These are phyloP conservation scores for Chlorodrepanis virens DNA, from an alignment of 2,113 vertebrate species.

Conservation along the genomic window DNA sequence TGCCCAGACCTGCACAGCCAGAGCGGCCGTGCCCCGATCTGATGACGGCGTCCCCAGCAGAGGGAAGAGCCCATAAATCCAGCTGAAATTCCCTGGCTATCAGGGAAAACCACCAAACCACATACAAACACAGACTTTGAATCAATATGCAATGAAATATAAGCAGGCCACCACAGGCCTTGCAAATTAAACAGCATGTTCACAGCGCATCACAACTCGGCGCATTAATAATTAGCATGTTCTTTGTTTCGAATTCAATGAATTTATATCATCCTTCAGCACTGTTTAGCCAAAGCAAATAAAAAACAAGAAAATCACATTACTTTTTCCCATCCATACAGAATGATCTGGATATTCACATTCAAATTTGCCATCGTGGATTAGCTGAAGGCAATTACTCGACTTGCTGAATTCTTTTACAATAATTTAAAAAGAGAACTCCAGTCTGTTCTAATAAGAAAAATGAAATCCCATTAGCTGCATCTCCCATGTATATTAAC, in stretches of 20 bases:
- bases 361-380: conserved; percentile 75
- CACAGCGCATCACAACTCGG: neutral
- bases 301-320: conserved; percentile 74
- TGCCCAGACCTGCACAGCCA: neutral
- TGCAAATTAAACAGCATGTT: conserved; percentile 45
- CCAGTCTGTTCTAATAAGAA: conserved; percentile 78
- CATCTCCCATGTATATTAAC: conserved; percentile 77
- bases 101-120: neutral
- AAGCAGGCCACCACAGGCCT: conserved; percentile 48
- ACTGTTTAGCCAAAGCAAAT: conserved; percentile 74
- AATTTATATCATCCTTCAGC: conserved; percentile 73
- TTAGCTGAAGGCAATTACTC: conserved; percentile 83
- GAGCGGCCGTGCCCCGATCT: accelerated
- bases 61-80: neutral
- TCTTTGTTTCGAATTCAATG: conserved; percentile 68
- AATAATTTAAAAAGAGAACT: conserved; percentile 72
- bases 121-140: neutral
- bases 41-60: accelerated
- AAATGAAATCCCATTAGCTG: conserved; percentile 83
- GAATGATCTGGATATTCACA: conserved; percentile 75
- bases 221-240: conserved; percentile 70
- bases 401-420: conserved; percentile 74
- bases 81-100: neutral
- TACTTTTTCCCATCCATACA: conserved; percentile 68
- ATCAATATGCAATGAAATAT: neutral